Conservation (phyloP, 2,888 invertebrate genomes). For the Pseudanteris insignis region DNA sequence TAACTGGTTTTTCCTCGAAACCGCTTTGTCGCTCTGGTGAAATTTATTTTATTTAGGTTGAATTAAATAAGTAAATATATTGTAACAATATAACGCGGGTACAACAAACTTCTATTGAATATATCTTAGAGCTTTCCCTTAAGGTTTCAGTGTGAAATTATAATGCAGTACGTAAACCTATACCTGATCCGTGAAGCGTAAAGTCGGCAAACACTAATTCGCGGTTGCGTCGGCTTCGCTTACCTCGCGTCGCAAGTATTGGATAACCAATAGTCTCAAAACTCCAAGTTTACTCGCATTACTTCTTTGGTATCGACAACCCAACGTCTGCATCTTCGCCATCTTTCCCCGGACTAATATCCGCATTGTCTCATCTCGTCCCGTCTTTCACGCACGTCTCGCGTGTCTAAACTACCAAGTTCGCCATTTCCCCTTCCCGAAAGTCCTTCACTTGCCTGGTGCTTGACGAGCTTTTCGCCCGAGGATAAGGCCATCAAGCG, state of each 20-base stretch:
- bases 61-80: too few relatives aligned
- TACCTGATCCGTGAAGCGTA: conserved; percentile 28
- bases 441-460: conserved; percentile 40
- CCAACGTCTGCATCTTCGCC: conserved; percentile 57
- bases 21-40: too few relatives aligned
- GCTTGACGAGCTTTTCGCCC: conserved; percentile 54
- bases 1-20: too few relatives aligned
- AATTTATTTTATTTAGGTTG: too few relatives aligned
- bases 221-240: conserved; percentile 36
- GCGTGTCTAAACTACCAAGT: conserved; percentile 56
- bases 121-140: conserved; percentile 17
- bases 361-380: conserved; percentile 57
- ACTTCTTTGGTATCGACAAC: conserved; percentile 60
- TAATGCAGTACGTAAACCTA: conserved; percentile 36
- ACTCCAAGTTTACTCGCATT: conserved; percentile 55
- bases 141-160: conserved; percentile 35
- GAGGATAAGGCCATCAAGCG: conserved; percentile 63
- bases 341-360: conserved; percentile 60
- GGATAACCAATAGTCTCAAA: conserved; percentile 47
- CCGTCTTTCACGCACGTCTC: conserved; percentile 53
- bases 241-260: conserved; percentile 45
- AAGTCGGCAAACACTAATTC: conserved; percentile 36
- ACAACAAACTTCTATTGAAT: too few relatives aligned
- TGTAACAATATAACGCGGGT: too few relatives aligned
- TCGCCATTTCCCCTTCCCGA: conserved; percentile 40